These are phyloP conservation scores for Drosophila kokeensis DNA, from an alignment of 2,888 invertebrate genomes.

Conservation along the genomic window DNA sequence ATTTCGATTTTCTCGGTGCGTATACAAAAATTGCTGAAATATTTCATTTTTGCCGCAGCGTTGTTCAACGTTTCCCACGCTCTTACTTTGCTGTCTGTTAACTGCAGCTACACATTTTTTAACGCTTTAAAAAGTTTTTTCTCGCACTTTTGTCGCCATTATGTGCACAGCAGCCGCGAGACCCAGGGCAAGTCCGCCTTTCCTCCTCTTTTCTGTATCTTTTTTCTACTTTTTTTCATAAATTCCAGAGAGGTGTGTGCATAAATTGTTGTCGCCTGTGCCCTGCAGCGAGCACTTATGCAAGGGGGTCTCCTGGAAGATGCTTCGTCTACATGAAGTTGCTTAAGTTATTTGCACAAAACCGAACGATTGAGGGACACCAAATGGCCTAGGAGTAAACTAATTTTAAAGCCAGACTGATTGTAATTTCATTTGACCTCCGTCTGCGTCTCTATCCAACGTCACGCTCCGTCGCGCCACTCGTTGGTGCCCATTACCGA, in stretches of 20 bases:
- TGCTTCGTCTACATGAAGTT: constrained; percentile 31
- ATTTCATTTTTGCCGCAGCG: constrained; percentile 57
- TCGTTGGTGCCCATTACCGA: constrained; percentile 56
- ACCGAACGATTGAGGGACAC: constrained; percentile 6
- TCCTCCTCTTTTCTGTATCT: constrained; percentile 10
- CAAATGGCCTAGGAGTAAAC: constrained; percentile 42
- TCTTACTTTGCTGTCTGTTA: constrained; percentile 18
- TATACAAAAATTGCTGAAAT: constrained; percentile 49
- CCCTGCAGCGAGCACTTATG: constrained; percentile 69
- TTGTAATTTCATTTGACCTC: constrained; percentile 70
- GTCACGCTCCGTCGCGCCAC: constrained; percentile 8
- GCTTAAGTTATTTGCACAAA: constrained; percentile 33
- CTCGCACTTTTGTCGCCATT: constrained; percentile 68
- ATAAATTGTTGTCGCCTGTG: constrained; percentile 64
- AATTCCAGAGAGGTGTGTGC: constrained; percentile 73
- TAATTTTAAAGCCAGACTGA: constrained; percentile 74
- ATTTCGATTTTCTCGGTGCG: constrained; percentile 31
- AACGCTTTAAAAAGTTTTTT: constrained; percentile 65
- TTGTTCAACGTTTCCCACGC: constrained; percentile 7
- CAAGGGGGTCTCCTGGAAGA: constrained; percentile 25
- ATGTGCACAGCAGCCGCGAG: constrained; percentile 41
- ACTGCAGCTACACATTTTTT: constrained; percentile 63
- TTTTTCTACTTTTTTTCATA: constrained; percentile 29
- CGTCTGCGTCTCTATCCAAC: background rate
- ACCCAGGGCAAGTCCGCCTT: constrained; percentile 17